A percentile compares a stretch with the other conserved stretches of the same genome.
These are phyloP conservation scores for Cygnus atratus DNA, from an alignment of 2,113 vertebrate genomes.

Conservation along the genomic window DNA sequence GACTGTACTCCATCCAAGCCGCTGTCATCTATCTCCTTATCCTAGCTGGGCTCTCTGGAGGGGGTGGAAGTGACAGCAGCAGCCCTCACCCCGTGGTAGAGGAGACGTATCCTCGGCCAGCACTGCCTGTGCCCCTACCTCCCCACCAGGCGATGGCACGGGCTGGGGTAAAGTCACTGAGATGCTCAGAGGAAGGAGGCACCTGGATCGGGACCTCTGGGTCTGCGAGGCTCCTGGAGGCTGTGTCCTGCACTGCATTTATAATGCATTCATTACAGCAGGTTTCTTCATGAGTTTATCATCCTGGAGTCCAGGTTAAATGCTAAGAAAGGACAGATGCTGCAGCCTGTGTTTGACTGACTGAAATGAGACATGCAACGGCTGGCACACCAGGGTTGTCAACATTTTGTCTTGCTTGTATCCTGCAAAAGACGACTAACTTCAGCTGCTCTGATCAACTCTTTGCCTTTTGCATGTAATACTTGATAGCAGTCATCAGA, in stretches of 20 bases:
- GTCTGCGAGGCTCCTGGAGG: not conserved
- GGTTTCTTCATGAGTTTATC: not conserved
- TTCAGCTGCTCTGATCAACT: not conserved
- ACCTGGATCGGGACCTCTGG: not conserved
- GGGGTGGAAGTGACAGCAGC: not conserved
- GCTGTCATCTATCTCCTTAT: not conserved
- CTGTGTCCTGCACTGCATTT: not conserved
- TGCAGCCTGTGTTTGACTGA: not conserved
- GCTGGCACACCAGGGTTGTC: not conserved
- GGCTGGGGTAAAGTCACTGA: not conserved
- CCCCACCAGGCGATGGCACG: fast-evolving
- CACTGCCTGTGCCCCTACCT: not conserved
- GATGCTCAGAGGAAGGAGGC: not conserved
- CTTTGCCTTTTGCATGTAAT: not conserved
- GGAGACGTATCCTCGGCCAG: not conserved
- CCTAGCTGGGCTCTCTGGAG: not conserved
- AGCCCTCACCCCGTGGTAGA: not conserved
- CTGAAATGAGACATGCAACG: not conserved
- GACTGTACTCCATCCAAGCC: not conserved
- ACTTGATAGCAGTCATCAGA: not conserved
- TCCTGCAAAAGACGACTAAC: not conserved
- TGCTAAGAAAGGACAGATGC: not conserved
- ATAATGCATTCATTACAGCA: not conserved
- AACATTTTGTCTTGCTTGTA: fast-evolving
- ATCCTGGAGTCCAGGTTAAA: not conserved